Base-by-base conservation (phyloP, 92 coral and sea anemone genomes). In the Umimayanthus kanabou region DNA sequence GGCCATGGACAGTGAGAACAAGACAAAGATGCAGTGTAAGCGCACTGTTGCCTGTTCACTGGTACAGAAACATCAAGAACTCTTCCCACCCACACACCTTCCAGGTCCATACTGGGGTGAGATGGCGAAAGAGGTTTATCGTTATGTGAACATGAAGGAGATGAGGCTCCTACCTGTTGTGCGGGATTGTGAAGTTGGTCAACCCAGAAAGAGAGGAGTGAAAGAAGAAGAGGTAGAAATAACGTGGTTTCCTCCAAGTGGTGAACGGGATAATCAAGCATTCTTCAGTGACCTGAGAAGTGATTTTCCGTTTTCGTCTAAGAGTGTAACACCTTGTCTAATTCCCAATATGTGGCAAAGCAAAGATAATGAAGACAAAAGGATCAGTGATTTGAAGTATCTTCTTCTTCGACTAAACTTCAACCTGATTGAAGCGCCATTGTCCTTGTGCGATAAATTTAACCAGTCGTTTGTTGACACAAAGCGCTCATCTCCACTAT, bases 241-340 rank as follows among this genome's bases (percentile, higher is more conserved):
- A 29, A 73, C 64, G 22, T 93, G 96, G 96, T 89, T 91, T 69
- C 92, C 96, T 40, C 96, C 93, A 18, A 91, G 90, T 20, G 94
- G 93, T 0, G 50, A 79, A 30, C 91, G 93, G 16, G 50, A 50
- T 39, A 77, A 80, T 45, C 67, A 81, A 73, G 96, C 94, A 6
- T 94, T 94, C 73, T 94, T 92, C 42, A 82, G 79, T 73, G 89
- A 85, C 74, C 86, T 92, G 11, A 78, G n/a, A 16, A 50, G 71
- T 15, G 73, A 73, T 18, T 14, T 85, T 73, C 81, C 73, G 9
- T 94, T 5, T 8, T 49, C n/a, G n/a, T n/a, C 10, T 33, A 14
- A 2, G 1, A 33, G 37, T n/a, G 2, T 14, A 9, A 8, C 28
- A 4, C 13, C 64, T 14, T 53, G 28, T 80, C 11, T 55, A 28